Percentiles rank a stretch among this genome's conserved stretches.
Conservation (phyloP, 2,113 vertebrate genomes). For the Phasianus colchicus region DNA sequence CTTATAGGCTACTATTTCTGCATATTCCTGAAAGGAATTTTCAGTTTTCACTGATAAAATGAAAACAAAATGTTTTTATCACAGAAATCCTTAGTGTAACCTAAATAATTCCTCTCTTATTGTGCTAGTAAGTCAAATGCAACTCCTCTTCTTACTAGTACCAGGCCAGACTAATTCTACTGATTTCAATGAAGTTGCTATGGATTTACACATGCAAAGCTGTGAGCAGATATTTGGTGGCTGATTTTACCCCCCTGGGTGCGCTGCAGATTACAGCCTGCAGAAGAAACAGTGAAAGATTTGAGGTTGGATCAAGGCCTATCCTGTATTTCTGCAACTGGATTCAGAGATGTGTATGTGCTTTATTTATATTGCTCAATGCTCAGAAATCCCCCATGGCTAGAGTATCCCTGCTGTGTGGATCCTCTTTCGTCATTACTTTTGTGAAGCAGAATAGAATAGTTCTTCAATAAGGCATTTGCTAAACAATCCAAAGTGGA, state of each 20-base stretch:
- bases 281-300: neutral
- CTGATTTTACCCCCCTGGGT: slow-evolving; percentile 9
- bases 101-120: slow-evolving; percentile 33
- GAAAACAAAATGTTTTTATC: slow-evolving; percentile 54
- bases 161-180: slow-evolving; percentile 46
- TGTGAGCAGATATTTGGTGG: slow-evolving; percentile 9
- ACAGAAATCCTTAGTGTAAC: slow-evolving; percentile 60
- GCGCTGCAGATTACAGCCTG: neutral
- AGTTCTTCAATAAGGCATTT: neutral
- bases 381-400: neutral
- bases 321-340: neutral
- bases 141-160: slow-evolving; percentile 35
- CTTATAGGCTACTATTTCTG: slow-evolving; percentile 12
- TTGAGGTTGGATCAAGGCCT: neutral
- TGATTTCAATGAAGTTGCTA: slow-evolving; percentile 44
- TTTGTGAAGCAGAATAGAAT: neutral
- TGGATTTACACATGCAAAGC: slow-evolving; percentile 48
- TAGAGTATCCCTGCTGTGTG: neutral
- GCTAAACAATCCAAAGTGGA: neutral
- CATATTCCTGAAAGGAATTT: slow-evolving; percentile 49
- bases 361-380: neutral
- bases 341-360: neutral
- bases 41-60: slow-evolving; percentile 52
- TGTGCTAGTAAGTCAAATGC: slow-evolving; percentile 60
- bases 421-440: neutral